Evolutionary conservation across 2,888 invertebrate genomes (phyloP).

Genomic region (Nymphalis c-album): DNA sequence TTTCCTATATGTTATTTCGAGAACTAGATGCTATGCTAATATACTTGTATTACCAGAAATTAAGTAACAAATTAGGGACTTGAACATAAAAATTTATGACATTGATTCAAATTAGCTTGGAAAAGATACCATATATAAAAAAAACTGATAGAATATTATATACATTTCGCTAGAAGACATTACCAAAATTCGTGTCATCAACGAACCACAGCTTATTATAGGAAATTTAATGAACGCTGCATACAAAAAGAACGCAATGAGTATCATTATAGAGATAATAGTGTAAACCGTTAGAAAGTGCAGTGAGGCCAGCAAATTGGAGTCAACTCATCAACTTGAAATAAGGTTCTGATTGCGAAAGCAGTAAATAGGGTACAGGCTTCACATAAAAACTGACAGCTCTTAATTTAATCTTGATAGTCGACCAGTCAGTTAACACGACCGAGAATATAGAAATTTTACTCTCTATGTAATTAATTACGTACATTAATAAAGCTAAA

Average conservation of each 20-base stretch:
- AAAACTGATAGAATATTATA: background rate
- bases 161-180: background rate
- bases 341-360: slow-evolving; percentile 39
- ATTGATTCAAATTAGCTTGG: no score
- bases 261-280: slow-evolving; percentile 43
- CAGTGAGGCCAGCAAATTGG: slow-evolving; percentile 35
- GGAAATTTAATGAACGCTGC: slow-evolving; percentile 37
- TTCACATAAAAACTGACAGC: slow-evolving; percentile 35
- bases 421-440: slow-evolving; percentile 3
- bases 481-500: no score
- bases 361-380: slow-evolving; percentile 20
- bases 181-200: slow-evolving; percentile 30
- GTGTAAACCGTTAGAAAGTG: slow-evolving; percentile 43
- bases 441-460: no score
- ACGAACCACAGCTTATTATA: slow-evolving; percentile 38
- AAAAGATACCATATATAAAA: no score
- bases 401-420: slow-evolving; percentile 32
- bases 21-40: no score
- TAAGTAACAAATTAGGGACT: no score
- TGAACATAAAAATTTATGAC: no score
- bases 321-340: slow-evolving; percentile 36
- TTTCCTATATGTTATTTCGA: no score
- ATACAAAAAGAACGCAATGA: slow-evolving; percentile 41
- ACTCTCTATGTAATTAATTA: no score
- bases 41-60: no score